Conservation (phyloP, 2,113 vertebrate genomes). For the Megatriorchis doriae region DNA sequence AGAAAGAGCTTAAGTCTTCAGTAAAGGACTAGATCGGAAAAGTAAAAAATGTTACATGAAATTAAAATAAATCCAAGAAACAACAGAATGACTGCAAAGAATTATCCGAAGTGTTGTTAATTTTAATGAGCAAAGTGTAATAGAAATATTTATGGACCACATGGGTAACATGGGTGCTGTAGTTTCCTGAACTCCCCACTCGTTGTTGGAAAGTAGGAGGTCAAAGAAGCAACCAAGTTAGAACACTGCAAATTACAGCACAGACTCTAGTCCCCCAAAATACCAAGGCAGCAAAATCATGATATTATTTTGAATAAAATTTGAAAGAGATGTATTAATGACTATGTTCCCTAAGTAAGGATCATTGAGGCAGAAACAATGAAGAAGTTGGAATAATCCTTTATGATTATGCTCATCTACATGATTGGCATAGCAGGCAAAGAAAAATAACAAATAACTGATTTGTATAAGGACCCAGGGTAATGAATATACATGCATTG, state of each 20-base stretch:
- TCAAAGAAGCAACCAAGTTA: background rate
- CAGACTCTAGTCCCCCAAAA: background rate
- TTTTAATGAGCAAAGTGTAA: background rate
- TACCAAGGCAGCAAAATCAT: constrained; percentile 14
- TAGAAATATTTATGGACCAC: background rate
- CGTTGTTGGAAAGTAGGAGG: background rate
- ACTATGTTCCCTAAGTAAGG: background rate
- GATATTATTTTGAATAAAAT: constrained; percentile 14
- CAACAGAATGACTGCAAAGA: background rate
- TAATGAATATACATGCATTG: background rate
- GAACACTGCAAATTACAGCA: background rate
- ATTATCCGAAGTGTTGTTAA: background rate
- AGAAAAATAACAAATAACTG: background rate
- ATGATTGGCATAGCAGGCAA: background rate
- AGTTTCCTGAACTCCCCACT: background rate
- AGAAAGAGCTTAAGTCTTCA: background rate
- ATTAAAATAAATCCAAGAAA: background rate
- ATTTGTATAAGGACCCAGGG: background rate
- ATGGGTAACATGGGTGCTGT: background rate
- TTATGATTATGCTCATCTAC: background rate
- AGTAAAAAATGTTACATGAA: background rate
- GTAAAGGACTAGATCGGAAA: background rate
- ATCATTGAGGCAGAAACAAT: background rate
- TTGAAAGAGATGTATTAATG: background rate
- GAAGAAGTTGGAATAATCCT: background rate